Conservation (phyloP, 2,888 invertebrate species). For the Pandemis heparana region DNA sequence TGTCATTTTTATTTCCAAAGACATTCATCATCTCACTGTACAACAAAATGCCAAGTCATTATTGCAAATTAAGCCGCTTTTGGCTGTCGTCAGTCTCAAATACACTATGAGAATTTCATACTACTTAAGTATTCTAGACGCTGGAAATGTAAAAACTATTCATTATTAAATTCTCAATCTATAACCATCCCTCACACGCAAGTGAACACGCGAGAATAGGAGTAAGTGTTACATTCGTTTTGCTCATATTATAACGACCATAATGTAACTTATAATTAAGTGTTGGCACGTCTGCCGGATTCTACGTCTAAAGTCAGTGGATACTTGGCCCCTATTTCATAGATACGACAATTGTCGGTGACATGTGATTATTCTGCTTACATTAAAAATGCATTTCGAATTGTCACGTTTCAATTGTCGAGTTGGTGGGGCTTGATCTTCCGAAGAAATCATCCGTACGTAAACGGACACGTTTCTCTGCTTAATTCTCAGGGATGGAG, state of each 20-base stretch:
- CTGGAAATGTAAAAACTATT: too few species aligned
- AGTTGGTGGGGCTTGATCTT: too few species aligned
- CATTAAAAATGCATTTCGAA: too few species aligned
- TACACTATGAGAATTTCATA: not conserved
- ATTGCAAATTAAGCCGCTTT: not conserved
- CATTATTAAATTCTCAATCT: too few species aligned
- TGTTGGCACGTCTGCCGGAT: not conserved
- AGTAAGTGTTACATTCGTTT: too few species aligned
- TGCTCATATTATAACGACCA: too few species aligned
- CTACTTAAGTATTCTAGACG: not conserved
- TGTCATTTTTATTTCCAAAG: not conserved
- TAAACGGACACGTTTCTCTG: slow-evolving; percentile 3
- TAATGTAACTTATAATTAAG: not conserved
- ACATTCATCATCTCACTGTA: not conserved
- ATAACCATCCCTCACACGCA: not conserved
- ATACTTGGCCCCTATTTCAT: too few species aligned
- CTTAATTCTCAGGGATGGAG: slow-evolving; percentile 48
- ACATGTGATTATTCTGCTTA: too few species aligned
- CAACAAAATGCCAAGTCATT: not conserved
- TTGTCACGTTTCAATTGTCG: too few species aligned
- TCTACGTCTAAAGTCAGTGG: not conserved
- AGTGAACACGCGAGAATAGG: not conserved
- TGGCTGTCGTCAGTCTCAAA: too few species aligned
- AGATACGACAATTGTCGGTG: too few species aligned
- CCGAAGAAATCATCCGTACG: not conserved